These are phyloP conservation scores for Halocynthia aurantium DNA, from an alignment of 23 tunicate genomes.

Conservation along the genomic window DNA sequence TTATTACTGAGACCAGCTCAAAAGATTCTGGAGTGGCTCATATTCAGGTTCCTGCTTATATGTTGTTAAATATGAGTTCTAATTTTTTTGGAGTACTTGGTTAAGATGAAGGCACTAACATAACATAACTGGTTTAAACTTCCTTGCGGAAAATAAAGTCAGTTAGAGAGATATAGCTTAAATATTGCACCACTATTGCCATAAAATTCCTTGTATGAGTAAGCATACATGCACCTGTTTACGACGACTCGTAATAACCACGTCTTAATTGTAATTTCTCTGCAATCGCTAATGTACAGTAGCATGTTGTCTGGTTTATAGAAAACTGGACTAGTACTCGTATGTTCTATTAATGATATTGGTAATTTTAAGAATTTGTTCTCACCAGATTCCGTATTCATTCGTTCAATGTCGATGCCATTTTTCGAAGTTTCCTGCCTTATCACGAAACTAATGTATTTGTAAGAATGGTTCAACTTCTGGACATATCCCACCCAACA, in stretches of 20 bases:
- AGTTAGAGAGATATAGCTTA: neutral
- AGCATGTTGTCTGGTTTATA: neutral
- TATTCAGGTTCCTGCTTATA: constrained; percentile 36
- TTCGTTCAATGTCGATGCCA: constrained; percentile 30
- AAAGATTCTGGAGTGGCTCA: constrained; percentile 68
- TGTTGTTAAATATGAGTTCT: neutral
- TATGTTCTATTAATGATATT: neutral
- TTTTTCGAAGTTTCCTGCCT: constrained; percentile 36
- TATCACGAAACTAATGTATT: constrained; percentile 59
- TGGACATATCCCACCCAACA: constrained; percentile 12
- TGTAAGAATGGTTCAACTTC: constrained; percentile 40
- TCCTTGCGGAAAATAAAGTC: neutral
- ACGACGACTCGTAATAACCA: no score
- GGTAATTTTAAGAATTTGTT: neutral
- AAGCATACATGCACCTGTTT: no score
- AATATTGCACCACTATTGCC: no score
- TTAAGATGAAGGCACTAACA: neutral
- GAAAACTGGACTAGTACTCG: neutral
- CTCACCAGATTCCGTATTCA: constrained; percentile 38
- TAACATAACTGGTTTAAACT: neutral
- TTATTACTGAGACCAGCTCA: constrained; percentile 50
- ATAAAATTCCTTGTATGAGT: no score
- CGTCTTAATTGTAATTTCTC: no score
- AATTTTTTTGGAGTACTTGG: no score
- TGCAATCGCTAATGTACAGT: no score